Conservation (phyloP, 2,888 invertebrate species). For the Diplolepis rosae region DNA sequence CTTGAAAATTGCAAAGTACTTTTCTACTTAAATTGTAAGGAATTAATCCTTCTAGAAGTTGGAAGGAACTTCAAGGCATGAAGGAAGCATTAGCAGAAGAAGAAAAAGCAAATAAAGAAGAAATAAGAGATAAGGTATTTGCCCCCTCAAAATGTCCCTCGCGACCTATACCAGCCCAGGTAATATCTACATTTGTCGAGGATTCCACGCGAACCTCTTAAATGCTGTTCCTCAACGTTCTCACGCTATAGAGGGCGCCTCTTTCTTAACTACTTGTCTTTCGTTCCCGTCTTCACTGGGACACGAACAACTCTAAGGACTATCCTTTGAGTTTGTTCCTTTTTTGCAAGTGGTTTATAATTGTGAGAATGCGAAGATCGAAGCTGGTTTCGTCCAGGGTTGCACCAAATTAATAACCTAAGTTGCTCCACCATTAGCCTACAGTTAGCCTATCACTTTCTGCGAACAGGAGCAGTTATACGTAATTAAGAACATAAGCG, state of each 20-base stretch:
- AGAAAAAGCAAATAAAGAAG: neutral
- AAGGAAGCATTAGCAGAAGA: constrained; percentile 6
- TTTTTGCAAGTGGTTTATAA: constrained; percentile 31
- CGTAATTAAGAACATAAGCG: constrained; percentile 18
- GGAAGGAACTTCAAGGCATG: constrained; percentile 12
- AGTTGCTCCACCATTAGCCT: constrained; percentile 28
- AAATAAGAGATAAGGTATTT: neutral
- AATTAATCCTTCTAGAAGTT: no score
- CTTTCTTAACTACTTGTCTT: constrained; percentile 30
- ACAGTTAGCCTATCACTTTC: constrained; percentile 30
- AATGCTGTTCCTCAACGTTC: constrained; percentile 33
- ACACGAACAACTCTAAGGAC: constrained; percentile 24
- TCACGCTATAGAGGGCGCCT: constrained; percentile 32
- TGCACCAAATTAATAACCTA: constrained; percentile 30
- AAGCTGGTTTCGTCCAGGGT: constrained; percentile 23
- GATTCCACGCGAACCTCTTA: constrained; percentile 57
- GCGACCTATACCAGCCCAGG: constrained; percentile 33
- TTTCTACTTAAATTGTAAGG: no score
- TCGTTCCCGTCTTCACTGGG: constrained; percentile 26
- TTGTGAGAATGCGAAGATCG: constrained; percentile 31
- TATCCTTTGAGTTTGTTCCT: constrained; percentile 30
- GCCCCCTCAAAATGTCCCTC: constrained; percentile 20
- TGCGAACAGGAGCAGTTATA: constrained; percentile 21
- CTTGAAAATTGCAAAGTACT: no score
- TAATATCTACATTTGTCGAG: constrained; percentile 62